Evolutionary conservation across 1,140 invertebrate genomes (phyloP).

Genomic region (Zaprionus camerounensis): DNA sequence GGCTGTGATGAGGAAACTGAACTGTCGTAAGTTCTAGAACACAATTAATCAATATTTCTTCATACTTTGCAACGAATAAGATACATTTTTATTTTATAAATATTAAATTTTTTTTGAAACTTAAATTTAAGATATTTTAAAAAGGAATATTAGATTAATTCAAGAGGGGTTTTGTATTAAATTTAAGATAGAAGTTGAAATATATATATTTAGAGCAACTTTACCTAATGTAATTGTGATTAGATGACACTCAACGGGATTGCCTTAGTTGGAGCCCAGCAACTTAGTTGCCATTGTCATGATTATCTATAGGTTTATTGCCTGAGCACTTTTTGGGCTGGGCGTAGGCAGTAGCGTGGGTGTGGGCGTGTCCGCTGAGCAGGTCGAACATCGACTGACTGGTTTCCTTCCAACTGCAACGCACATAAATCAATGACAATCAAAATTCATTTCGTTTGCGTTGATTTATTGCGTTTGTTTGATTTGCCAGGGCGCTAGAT

Average conservation of each 20-base stretch:
- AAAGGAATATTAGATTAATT: no score
- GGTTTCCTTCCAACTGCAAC: slow-evolving; percentile 55
- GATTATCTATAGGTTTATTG: slow-evolving; percentile 65
- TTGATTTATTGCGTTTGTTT: slow-evolving; percentile 82
- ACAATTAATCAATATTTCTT: background rate
- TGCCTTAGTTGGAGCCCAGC: slow-evolving; percentile 19
- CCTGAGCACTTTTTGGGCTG: background rate
- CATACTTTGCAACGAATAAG: background rate
- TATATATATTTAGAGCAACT: slow-evolving; percentile 25
- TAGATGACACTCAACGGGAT: slow-evolving; percentile 60
- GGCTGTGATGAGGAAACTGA: background rate
- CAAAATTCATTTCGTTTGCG: slow-evolving; percentile 78
- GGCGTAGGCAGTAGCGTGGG: slow-evolving; percentile 22
- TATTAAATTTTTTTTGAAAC: slow-evolving; percentile 2
- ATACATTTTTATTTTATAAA: background rate
- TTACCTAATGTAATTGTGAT: slow-evolving; percentile 50
- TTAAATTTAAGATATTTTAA: background rate
- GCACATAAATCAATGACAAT: slow-evolving; percentile 80
- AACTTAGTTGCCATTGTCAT: slow-evolving; percentile 49
- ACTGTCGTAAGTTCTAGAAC: background rate
- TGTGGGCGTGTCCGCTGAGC: slow-evolving; percentile 38
- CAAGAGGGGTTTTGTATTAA: no score
- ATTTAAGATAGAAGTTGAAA: no score
- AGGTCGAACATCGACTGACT: background rate
- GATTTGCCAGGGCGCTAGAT: slow-evolving; percentile 54